Conservation (phyloP, 2,888 invertebrate species). For the Chloroclystis v-ata region DNA sequence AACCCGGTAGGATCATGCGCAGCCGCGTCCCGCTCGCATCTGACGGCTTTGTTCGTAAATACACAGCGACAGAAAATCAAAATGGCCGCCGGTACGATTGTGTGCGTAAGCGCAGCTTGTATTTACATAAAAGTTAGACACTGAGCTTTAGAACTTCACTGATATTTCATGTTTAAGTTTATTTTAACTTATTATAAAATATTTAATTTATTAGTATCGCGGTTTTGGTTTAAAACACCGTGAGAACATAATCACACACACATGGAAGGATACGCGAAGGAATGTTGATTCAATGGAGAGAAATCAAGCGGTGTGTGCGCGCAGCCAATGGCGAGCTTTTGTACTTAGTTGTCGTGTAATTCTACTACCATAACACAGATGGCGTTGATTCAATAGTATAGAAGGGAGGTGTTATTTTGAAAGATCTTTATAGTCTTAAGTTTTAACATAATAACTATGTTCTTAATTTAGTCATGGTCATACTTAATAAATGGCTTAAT, state of each 20-base stretch:
- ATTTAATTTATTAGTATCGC: constrained; percentile 52
- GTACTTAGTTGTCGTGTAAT: constrained; percentile 45
- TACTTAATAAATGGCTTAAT: too few relatives aligned
- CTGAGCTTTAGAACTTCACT: constrained; percentile 30
- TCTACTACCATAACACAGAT: constrained; percentile 51
- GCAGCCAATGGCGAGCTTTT: constrained; percentile 66
- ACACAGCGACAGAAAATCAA: constrained; percentile 76
- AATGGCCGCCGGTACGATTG: constrained; percentile 65
- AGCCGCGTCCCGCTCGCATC: constrained; percentile 77
- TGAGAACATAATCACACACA: constrained; percentile 69
- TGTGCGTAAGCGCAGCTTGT: constrained; percentile 68
- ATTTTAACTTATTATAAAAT: constrained; percentile 27
- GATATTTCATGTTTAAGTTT: constrained; percentile 25
- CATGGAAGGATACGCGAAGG: constrained; percentile 69
- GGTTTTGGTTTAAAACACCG: constrained; percentile 40
- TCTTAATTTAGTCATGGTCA: too few relatives aligned
- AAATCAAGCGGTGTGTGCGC: constrained; percentile 69
- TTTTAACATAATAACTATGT: too few relatives aligned
- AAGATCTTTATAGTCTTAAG: too few relatives aligned
- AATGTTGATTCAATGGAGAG: constrained; percentile 78
- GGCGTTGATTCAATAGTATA: constrained; percentile 41
- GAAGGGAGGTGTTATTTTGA: constrained; percentile 37
- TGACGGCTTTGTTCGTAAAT: constrained; percentile 78
- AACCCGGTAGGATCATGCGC: constrained; percentile 71
- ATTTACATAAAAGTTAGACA: constrained; percentile 38